These are phyloP conservation scores for Aphelinus atriplicis DNA, from an alignment of 1,140 invertebrate genomes.

Conservation along the genomic window DNA sequence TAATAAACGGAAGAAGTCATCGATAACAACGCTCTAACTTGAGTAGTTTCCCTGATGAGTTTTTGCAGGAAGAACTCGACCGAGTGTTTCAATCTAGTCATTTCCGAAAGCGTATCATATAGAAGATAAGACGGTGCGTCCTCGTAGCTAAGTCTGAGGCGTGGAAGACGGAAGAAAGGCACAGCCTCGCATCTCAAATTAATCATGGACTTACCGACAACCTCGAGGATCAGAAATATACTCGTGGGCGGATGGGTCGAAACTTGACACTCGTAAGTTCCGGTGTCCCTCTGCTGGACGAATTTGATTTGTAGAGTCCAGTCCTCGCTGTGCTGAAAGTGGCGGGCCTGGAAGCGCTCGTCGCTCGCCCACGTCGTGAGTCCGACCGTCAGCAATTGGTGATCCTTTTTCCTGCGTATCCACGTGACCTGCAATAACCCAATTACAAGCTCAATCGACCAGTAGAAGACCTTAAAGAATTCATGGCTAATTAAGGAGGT, in stretches of 20 bases:
- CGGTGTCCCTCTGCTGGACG: constrained; percentile 82
- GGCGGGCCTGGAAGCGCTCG: constrained; percentile 85
- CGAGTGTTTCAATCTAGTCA: too few species aligned
- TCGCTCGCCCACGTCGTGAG: constrained; percentile 86
- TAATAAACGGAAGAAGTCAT: too few species aligned
- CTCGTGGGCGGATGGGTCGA: constrained; percentile 87
- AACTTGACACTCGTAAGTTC: constrained; percentile 88
- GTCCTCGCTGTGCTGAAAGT: constrained; percentile 86
- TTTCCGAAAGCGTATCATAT: too few species aligned
- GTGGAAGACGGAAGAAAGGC: too few species aligned
- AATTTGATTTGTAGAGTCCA: constrained; percentile 88
- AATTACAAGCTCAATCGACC: too few species aligned
- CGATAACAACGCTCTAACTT: too few species aligned
- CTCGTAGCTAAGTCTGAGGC: too few species aligned
- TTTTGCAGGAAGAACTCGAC: too few species aligned
- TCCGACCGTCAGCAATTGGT: constrained; percentile 84
- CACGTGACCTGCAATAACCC: constrained; percentile 75
- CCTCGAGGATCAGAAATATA: constrained; percentile 82
- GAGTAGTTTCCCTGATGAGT: too few species aligned
- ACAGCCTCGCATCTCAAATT: constrained; percentile 34
- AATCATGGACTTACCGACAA: constrained; percentile 78
- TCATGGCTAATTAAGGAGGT: too few species aligned
- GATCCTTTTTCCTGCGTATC: constrained; percentile 78
- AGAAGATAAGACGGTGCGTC: too few species aligned
- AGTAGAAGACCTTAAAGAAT: too few species aligned